Base-by-base conservation (phyloP, 2,888 invertebrate genomes). In the Ametastegia equiseti region DNA sequence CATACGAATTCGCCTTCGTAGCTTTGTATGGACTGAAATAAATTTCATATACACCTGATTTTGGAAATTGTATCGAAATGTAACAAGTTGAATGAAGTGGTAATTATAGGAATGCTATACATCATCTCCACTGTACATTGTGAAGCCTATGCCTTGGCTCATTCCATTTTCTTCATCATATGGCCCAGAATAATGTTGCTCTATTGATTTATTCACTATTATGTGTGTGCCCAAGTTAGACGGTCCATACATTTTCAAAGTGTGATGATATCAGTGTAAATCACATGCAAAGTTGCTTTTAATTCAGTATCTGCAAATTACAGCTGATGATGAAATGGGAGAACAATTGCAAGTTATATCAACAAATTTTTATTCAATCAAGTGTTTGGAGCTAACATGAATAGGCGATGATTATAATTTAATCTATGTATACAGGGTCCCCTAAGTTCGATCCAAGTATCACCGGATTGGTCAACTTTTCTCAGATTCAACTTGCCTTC, bases 21-120 rank as follows among this genome's bases (percentile, higher is more conserved):
- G 45, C 60, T 19, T 78, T 78, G 78, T 15, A 60, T 42, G 45
- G 60, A 78, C 78, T 78, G 78, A 39, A 78, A 78, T 78, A 45
- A 33, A 57, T 54, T 54, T n/a, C 47, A 7, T 19, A n/a, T n/a
- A 13, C 11, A 13, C 13, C 11, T 50, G 15, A 75, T 9, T 50
- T 33, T 27, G 33, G 15, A 2, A 54, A 42, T 42, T 42, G 39
- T 42, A 57, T 13, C 7, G n/a, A 54, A 54, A 36, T 75, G n/a
- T 75, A 19, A 13, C 13, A 9, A n/a, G 15, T 36, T 60, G 7
- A 30, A 36, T 60, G n/a, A 60, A 19, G 1, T 36, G 36, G 23
- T 6, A 63, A 30, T n/a, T 42, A 57, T 45, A 33, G 39, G 19
- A 78, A 78, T 23, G 23, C 33, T 13, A 50, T 80, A 80, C 80